Evolutionary conservation across 92 coral and sea anemone genomes (phyloP), one percentile per base, ranked within the genome.

Genomic region (Nematostella vectensis): DNA sequence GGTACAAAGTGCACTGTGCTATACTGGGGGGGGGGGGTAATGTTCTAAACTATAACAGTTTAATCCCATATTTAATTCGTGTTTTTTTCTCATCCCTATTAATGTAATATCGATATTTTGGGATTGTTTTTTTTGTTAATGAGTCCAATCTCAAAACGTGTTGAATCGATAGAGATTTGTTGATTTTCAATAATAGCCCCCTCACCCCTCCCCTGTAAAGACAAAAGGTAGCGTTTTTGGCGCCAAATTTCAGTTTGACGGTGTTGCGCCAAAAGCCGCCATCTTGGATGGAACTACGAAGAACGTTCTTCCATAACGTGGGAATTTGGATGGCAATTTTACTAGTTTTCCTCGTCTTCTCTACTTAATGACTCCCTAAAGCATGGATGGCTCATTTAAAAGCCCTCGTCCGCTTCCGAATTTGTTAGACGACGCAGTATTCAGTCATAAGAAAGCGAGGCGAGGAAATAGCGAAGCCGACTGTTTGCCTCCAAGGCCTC

Each of bases 361-460:
- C 51, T 0, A 27, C 47, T 2, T 27, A 28, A 38, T 1, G 26
- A 51, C 2, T 23, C 59, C 43, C 63, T 47, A 50, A 22, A 55
- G 53, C 20, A 93, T 93, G 99, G 80, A 61, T 27, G 78, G 69
- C 18, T 63, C 82, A 44, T 57, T 93, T 23, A 86, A 93, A 61
- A 86, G 96, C 65, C 96, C 99, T 52, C 89, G 95, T 4, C 99
- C 99, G 23, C 67, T 88, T 63, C 99, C 99, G 3, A 56, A 74
- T 26, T 62, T 93, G 33, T 63, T 78, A 37, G 79, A 67, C 62
- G 99, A 93, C 59, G 95, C 79, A 48, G 53, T 88, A 20, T 86
- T 93, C 59, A 93, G 99, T 58, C 99, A 93, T 77, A 79, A 80
- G 70, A 86, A 88, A 31, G 54, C 88, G 50, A 86, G 62, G 79